These are phyloP conservation scores for Diadumene lineata DNA, from an alignment of 92 coral and sea anemone genomes.

Conservation along the genomic window DNA sequence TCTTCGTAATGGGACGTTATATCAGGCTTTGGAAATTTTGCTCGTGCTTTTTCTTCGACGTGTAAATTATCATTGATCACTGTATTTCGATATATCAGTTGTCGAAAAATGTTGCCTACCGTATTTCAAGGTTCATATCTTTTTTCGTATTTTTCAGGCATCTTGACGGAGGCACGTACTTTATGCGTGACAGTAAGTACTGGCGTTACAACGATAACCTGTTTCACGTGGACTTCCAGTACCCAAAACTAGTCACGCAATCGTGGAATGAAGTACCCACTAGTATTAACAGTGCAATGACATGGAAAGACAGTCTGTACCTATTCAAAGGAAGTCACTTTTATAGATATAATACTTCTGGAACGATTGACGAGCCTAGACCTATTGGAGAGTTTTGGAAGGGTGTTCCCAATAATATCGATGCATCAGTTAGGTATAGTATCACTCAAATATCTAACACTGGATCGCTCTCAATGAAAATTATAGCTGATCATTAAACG, in stretches of 20 bases:
- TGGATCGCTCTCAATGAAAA: no score
- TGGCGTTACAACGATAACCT: slow-evolving; percentile 76
- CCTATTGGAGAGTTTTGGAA: slow-evolving; percentile 53
- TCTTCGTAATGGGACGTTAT: no score
- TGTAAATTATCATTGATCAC: no score
- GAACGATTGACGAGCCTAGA: slow-evolving; percentile 59
- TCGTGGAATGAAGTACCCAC: slow-evolving; percentile 55
- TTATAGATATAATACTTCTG: slow-evolving; percentile 69
- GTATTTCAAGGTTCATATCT: no score
- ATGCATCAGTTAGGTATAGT: slow-evolving; percentile 84
- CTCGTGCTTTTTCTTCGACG: no score
- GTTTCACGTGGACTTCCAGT: slow-evolving; percentile 58
- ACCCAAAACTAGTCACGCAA: slow-evolving; percentile 57
- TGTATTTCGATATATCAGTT: no score
- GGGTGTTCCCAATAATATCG: slow-evolving; percentile 66
- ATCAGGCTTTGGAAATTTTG: no score
- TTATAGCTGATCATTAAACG: no score
- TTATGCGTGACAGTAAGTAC: slow-evolving; percentile 60
- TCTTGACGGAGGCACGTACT: slow-evolving; percentile 65
- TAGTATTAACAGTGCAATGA: slow-evolving; percentile 62
- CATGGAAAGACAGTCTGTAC: slow-evolving; percentile 76
- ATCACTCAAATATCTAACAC: no score
- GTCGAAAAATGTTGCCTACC: no score
- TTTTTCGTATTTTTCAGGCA: slow-evolving; percentile 30
- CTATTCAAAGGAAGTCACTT: slow-evolving; percentile 76